Evolutionary conservation across 2,888 invertebrate genomes (phyloP).

Genomic region (Platycheirus rosarum): DNA sequence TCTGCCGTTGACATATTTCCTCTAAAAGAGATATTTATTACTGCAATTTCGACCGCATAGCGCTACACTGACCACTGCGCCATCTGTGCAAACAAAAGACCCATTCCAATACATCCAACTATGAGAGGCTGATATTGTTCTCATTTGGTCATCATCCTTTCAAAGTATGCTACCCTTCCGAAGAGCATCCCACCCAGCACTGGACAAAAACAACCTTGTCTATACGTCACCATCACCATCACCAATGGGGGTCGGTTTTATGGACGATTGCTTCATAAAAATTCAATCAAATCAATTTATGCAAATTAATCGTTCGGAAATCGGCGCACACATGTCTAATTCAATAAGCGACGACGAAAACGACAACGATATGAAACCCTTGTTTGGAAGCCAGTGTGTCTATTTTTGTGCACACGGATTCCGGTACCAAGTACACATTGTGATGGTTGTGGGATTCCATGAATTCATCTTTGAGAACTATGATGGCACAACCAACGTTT

Average conservation of each 20-base stretch:
- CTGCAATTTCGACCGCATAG: slow-evolving; percentile 22
- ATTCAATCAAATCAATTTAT: slow-evolving; percentile 83
- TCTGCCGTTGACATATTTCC: slow-evolving; percentile 49
- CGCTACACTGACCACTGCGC: slow-evolving; percentile 33
- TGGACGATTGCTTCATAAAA: slow-evolving; percentile 79
- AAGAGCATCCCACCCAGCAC: slow-evolving; percentile 21
- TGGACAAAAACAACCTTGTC: slow-evolving; percentile 7
- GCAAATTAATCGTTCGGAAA: slow-evolving; percentile 81
- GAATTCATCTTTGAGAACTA: slow-evolving; percentile 48
- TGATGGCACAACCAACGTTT: slow-evolving; percentile 49
- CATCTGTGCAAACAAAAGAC: slow-evolving; percentile 58
- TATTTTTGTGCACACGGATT: slow-evolving; percentile 56
- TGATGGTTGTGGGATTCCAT: slow-evolving; percentile 56
- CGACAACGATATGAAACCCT: slow-evolving; percentile 51
- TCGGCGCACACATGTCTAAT: slow-evolving; percentile 73
- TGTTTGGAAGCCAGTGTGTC: slow-evolving; percentile 53
- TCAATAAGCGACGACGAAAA: slow-evolving; percentile 61
- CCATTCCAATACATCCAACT: slow-evolving; percentile 19
- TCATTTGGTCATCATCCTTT: slow-evolving; percentile 53
- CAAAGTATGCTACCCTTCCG: neutral
- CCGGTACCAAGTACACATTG: slow-evolving; percentile 33
- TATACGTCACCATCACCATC: slow-evolving; percentile 52
- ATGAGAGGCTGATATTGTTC: slow-evolving; percentile 10
- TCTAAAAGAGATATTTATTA: slow-evolving; percentile 48
- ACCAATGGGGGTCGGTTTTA: slow-evolving; percentile 57